Evolutionary conservation across 2,888 invertebrate genomes (phyloP), one percentile per base, ranked within the genome.

Genomic region (Eupithecia abbreviata): DNA sequence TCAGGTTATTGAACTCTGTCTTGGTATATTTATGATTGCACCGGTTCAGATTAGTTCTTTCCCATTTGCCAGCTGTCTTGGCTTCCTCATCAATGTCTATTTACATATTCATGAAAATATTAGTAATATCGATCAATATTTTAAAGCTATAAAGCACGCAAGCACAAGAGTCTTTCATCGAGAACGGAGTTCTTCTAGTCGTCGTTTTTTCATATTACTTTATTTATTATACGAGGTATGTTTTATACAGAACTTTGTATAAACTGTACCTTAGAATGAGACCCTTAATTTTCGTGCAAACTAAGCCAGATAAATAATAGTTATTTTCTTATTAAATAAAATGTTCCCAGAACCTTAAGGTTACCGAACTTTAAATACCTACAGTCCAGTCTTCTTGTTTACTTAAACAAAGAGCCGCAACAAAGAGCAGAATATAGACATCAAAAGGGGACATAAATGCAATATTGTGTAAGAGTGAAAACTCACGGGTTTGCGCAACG

Each of bases 401-500:
- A 0, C 30, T 30, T 30, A 30, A 30, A 30, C 30, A 30, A 30
- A 30, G 1, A 30, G 30, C 30, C 30, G 30, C 1, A 30, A 30
- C 30, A 30, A 30, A 30, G 30, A 30, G 30, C 30, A 30, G 30
- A 30, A 30, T 30, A 30, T 30, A 15, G 13, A 66, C 66, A 42
- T 66, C 12, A 66, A 65, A 12, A 45, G 68, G 18, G 2, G 9
- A n/a, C 43, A 9, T n/a, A 15, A 18, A 68, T 18, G 18, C n/a
- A 15, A 66, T 15, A 42, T n/a, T 15, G 10, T 62, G 62, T 30
- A 18, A 58, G 51, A n/a, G 4, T 62, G 62, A 62, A 62, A 9
- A 96, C 97, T 96, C 93, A 98, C 98, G 97, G 43, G 97, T 96
- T 91, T 97, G 97, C 4, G 97, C 96, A 72, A 96, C 96, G 72